Evolutionary conservation across 2,888 invertebrate genomes (phyloP).

Genomic region (Amaurobius ferox): DNA sequence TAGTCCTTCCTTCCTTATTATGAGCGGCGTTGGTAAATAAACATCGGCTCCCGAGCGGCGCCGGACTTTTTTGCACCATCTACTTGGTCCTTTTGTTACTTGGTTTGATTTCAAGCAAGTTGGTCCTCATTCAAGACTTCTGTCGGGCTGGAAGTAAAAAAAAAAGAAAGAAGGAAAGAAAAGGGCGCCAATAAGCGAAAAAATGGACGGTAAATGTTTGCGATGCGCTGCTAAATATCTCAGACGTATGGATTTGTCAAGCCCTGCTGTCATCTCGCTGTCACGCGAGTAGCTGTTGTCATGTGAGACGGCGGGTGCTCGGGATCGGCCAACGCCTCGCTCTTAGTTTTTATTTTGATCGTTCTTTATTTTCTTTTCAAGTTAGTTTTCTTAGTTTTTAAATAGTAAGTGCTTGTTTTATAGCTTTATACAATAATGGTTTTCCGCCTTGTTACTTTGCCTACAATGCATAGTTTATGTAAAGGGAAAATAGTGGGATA

Average conservation of each 20-base stretch:
- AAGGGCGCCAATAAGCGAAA: neutral
- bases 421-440: no score
- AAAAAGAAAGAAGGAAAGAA: neutral
- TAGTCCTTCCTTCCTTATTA: conserved; percentile 66
- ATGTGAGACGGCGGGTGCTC: neutral
- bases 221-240: conserved; percentile 1
- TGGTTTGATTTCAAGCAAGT: conserved; percentile 10
- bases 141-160: neutral
- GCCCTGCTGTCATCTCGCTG: neutral
- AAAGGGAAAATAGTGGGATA: no score
- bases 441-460: no score
- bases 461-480: no score
- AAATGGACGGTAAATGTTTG: conserved; percentile 14
- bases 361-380: neutral
- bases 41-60: conserved; percentile 62
- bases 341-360: neutral
- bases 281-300: conserved; percentile 18
- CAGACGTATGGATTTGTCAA: conserved; percentile 18
- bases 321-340: conserved; percentile 7
- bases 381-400: no score
- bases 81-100: neutral
- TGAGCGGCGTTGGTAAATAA: conserved; percentile 70
- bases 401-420: no score
- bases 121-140: conserved; percentile 17
- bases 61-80: conserved; percentile 28